These are phyloP conservation scores for Ericerus pela DNA, from an alignment of 1,140 invertebrate genomes.

Conservation along the genomic window DNA sequence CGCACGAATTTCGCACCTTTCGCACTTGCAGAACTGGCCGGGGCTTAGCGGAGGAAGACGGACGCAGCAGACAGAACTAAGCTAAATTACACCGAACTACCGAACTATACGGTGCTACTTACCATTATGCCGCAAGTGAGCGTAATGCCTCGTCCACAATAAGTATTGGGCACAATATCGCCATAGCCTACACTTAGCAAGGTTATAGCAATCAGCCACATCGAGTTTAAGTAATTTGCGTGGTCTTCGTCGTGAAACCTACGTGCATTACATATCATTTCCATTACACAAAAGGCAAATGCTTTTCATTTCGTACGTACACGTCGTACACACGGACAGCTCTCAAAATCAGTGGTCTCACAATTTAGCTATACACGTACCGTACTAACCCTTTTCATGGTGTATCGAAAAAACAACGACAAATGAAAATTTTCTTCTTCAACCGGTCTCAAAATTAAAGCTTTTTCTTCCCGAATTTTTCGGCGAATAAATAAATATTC, in stretches of 20 bases:
- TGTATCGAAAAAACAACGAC: too few species aligned
- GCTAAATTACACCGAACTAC: not conserved
- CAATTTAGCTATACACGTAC: too few species aligned
- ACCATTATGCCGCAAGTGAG: conserved; percentile 86
- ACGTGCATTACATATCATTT: conserved; percentile 22
- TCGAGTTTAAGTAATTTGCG: conserved; percentile 78
- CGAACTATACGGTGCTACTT: conserved; percentile 44
- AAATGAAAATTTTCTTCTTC: too few species aligned
- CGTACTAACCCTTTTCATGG: too few species aligned
- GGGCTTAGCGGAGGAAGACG: too few species aligned
- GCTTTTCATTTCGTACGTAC: not conserved
- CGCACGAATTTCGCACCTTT: too few species aligned
- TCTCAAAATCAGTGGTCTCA: conserved; percentile 9
- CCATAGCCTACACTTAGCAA: conserved; percentile 66
- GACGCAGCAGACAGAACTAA: not conserved
- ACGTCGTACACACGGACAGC: too few species aligned
- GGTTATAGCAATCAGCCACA: conserved; percentile 84
- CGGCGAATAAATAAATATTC: too few species aligned
- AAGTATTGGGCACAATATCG: conserved; percentile 88
- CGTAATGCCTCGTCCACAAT: conserved; percentile 80
- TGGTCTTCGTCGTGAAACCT: conserved; percentile 77
- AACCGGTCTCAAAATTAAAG: too few species aligned
- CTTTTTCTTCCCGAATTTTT: too few species aligned
- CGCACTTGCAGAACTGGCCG: too few species aligned
- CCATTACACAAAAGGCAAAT: not conserved